A percentile compares a stretch with the other conserved stretches of the same genome.
Evolutionary conservation across 2,888 invertebrate species (phyloP).

Genomic region (Cataglyphis cursor): DNA sequence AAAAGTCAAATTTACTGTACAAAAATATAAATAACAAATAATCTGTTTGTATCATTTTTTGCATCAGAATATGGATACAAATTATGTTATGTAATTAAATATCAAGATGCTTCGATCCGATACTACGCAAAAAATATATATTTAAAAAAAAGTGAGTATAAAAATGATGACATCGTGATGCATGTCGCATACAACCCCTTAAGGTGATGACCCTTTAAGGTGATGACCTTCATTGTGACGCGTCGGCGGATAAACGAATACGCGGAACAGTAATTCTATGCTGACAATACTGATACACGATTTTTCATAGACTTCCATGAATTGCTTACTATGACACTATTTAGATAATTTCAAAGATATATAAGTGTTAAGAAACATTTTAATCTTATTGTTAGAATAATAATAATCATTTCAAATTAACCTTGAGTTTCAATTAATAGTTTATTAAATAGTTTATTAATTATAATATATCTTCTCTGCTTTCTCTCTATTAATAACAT

Average conservation of each 20-base stretch:
- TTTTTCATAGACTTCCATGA: slow-evolving; percentile 16
- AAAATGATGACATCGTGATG: background rate
- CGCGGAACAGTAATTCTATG: slow-evolving; percentile 15
- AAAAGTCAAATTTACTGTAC: background rate
- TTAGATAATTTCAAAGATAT: slow-evolving; percentile 16
- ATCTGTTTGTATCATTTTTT: background rate
- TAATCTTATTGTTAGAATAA: background rate
- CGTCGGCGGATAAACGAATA: background rate
- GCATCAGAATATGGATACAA: background rate
- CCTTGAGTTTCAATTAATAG: background rate
- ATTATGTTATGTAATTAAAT: slow-evolving; percentile 5
- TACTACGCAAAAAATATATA: background rate
- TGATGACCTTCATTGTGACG: slow-evolving; percentile 34
- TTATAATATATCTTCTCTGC: no score
- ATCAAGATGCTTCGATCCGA: background rate
- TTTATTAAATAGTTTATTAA: background rate
- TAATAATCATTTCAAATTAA: slow-evolving; percentile 11
- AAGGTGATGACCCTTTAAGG: slow-evolving; percentile 25
- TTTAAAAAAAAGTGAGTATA: background rate
- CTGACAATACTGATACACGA: slow-evolving; percentile 19
- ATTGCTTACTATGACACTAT: background rate
- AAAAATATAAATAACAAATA: background rate
- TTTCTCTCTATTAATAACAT: no score
- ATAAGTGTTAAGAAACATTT: background rate
- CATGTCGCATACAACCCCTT: slow-evolving; percentile 29